phyloP scores from a whole-genome alignment of 2,888 invertebrate species.

The Sturmia bella region DNA sequence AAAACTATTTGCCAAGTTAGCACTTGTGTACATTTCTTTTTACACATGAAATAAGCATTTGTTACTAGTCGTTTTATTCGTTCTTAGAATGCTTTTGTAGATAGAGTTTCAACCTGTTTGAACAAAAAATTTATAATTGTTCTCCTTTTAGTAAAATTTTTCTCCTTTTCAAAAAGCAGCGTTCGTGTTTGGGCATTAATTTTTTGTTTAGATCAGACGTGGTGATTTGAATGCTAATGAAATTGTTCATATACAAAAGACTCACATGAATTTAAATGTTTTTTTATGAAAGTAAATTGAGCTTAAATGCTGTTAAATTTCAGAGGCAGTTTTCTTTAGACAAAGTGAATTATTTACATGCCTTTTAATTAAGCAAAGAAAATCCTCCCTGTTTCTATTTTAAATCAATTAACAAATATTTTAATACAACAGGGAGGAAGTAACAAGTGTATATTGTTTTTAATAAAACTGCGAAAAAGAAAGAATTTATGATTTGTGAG shows the following conservation, averaged over 20 bases:
- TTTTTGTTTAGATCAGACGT: constrained; percentile 61
- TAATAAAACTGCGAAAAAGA: not conserved
- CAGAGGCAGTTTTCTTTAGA: not conserved
- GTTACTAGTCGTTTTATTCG: not conserved
- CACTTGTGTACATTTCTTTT: constrained; percentile 35
- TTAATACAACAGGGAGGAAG: not conserved
- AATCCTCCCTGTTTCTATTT: constrained; percentile 10
- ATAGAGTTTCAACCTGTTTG: constrained; percentile 26
- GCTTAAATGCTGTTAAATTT: constrained; percentile 49
- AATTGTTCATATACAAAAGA: not conserved
- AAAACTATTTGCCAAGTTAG: constrained; percentile 46
- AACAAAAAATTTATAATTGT: constrained; percentile 11
- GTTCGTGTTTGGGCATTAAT: constrained; percentile 64
- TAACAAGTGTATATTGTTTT: constrained; percentile 31
- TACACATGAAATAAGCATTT: constrained; percentile 12
- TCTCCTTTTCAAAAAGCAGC: not conserved
- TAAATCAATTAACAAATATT: not conserved
- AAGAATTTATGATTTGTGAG: too few relatives aligned
- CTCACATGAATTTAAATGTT: not conserved
- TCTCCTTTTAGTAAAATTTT: not conserved
- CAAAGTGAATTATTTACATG: not conserved
- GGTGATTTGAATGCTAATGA: constrained; percentile 63
- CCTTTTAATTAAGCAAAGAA: constrained; percentile 24
- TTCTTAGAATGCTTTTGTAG: not conserved
- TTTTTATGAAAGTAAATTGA: constrained; percentile 32